Percentiles rank a stretch among this genome's conserved stretches.
These are phyloP conservation scores for Bambusicola thoracicus DNA, from an alignment of 2,113 vertebrate genomes.

Conservation along the genomic window DNA sequence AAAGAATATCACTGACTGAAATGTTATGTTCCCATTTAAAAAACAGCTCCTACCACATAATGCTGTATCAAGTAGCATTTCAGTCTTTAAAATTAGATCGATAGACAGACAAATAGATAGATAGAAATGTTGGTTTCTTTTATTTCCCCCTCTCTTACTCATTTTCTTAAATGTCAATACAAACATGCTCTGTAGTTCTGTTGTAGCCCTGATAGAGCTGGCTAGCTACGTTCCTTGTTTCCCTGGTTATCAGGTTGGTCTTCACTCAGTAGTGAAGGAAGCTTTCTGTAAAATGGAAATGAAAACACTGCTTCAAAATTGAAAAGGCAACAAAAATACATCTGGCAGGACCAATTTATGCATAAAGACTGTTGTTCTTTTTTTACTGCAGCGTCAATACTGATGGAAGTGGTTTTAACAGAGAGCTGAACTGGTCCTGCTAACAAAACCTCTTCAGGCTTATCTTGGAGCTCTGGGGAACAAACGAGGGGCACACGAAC, in stretches of 20 bases:
- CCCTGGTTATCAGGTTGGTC: background rate
- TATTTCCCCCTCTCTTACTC: background rate
- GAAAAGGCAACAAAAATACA: background rate
- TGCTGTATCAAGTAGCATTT: conserved; percentile 1
- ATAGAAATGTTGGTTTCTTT: background rate
- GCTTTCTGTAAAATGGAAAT: conserved; percentile 26
- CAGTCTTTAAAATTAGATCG: conserved; percentile 2
- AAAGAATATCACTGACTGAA: background rate
- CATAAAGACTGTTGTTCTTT: background rate
- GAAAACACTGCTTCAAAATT: background rate
- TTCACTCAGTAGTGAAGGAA: background rate
- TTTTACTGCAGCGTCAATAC: background rate
- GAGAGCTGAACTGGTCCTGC: background rate
- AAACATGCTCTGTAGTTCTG: background rate
- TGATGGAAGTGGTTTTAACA: background rate
- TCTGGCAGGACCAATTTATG: background rate
- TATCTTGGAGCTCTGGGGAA: background rate
- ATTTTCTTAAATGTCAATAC: background rate
- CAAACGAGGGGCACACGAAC: background rate
- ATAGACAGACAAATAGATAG: background rate
- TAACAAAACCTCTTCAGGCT: background rate
- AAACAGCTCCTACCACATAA: background rate
- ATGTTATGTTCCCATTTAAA: background rate
- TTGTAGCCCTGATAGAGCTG: background rate
- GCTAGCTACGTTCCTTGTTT: background rate